phyloP scores from a whole-genome alignment of 2,797 vertebrate genomes.

The Buphagus erythrorhynchus region DNA sequence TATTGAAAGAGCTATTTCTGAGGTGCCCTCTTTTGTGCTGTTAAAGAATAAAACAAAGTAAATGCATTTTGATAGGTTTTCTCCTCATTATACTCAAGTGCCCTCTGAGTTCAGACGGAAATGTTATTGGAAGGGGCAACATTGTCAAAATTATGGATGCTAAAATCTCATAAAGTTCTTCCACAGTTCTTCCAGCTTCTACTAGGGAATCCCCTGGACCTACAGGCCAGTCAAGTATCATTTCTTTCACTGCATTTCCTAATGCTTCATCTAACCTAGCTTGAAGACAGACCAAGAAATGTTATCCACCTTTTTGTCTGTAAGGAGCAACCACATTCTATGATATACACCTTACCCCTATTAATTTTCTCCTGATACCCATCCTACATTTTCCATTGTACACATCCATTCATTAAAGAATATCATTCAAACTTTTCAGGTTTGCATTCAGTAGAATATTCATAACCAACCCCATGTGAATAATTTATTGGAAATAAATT shows the following conservation, averaged over 20 bases:
- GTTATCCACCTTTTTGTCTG: not conserved
- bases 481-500: not conserved
- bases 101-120: not conserved
- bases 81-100: not conserved
- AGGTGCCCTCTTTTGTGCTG: not conserved
- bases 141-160: not conserved
- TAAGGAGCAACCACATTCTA: not conserved
- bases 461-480: not conserved
- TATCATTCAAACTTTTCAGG: not conserved
- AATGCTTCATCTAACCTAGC: not conserved
- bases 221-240: not conserved
- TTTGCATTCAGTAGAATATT: not conserved
- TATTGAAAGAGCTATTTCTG: not conserved
- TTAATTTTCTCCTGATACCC: not conserved
- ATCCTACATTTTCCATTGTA: not conserved
- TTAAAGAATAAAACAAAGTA: not conserved
- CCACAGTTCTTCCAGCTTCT: not conserved
- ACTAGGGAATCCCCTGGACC: not conserved
- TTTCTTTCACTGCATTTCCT: not conserved
- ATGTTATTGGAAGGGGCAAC: not conserved
- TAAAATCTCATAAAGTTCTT: not conserved
- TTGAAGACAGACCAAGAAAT: not conserved
- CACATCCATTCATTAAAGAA: not conserved
- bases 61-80: not conserved
- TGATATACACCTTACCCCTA: accelerated